Evolutionary conservation across 2,113 vertebrate genomes (phyloP).

Genomic region (Bettongia penicillata): DNA sequence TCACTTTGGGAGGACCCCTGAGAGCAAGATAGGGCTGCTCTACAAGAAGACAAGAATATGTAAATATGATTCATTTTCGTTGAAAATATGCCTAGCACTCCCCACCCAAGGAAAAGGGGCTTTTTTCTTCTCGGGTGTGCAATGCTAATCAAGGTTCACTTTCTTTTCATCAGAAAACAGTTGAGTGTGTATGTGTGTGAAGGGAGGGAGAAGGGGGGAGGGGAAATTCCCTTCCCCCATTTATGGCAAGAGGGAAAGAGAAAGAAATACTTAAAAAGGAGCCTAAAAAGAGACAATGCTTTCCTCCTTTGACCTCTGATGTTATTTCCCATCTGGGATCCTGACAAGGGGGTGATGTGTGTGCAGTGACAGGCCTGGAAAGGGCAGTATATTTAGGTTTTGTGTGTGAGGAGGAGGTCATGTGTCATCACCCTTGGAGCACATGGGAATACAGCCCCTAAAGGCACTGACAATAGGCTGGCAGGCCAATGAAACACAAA

Average conservation of each 20-base stretch:
- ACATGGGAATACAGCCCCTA: conserved; percentile 83
- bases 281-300: conserved; percentile 81
- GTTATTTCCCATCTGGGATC: conserved; percentile 85
- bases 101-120: not conserved
- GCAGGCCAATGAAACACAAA: conserved; percentile 84
- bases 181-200: not conserved
- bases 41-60: not conserved
- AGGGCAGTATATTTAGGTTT: conserved; percentile 82
- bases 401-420: conserved; percentile 86
- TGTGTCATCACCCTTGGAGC: conserved; percentile 85
- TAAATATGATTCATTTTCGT: not conserved
- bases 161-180: conserved; percentile 74
- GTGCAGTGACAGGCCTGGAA: conserved; percentile 81
- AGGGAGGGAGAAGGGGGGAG: not conserved
- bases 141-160: conserved; percentile 71
- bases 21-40: not conserved
- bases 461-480: conserved; percentile 82
- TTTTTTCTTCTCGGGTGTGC: conserved; percentile 51
- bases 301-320: conserved; percentile 79
- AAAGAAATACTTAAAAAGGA: conserved; percentile 82
- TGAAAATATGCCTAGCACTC: not conserved
- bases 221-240: not conserved
- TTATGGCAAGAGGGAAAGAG: conserved; percentile 74
- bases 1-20: not conserved
- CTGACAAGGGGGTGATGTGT: conserved; percentile 82